These are phyloP conservation scores for Callimorpha dominula DNA, from an alignment of 2,888 invertebrate genomes.

Conservation along the genomic window DNA sequence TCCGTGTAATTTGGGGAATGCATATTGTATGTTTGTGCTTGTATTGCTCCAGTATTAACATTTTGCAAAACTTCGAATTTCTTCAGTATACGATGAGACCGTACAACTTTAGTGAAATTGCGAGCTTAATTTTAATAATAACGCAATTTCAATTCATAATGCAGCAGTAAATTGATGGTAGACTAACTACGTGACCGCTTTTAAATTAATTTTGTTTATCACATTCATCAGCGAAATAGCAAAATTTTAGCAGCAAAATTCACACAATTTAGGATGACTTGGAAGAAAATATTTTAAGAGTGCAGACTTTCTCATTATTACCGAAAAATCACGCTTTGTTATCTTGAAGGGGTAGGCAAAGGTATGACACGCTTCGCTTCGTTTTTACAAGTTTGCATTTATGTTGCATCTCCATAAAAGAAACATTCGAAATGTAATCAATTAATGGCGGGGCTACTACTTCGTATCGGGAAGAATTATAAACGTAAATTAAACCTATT, in stretches of 20 bases:
- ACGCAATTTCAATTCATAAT: constrained; percentile 54
- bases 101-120: constrained; percentile 31
- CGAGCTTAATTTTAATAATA: constrained; percentile 54
- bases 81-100: constrained; percentile 5
- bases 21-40: not conserved
- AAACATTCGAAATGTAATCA: too few species aligned
- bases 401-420: not conserved
- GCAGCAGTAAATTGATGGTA: constrained; percentile 42
- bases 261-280: not conserved
- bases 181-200: constrained; percentile 40
- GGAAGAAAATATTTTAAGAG: not conserved
- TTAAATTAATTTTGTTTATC: constrained; percentile 44
- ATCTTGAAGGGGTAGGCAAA: not conserved
- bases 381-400: not conserved
- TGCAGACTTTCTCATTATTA: not conserved
- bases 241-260: constrained; percentile 2
- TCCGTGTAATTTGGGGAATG: not conserved
- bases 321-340: not conserved
- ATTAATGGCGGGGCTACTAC: not conserved
- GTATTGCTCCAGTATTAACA: not conserved
- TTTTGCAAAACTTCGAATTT: not conserved
- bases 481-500: not conserved
- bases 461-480: not conserved
- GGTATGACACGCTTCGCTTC: not conserved
- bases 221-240: constrained; percentile 20